Conservation (phyloP, 2,113 vertebrate species). For the Cavia aperea region DNA sequence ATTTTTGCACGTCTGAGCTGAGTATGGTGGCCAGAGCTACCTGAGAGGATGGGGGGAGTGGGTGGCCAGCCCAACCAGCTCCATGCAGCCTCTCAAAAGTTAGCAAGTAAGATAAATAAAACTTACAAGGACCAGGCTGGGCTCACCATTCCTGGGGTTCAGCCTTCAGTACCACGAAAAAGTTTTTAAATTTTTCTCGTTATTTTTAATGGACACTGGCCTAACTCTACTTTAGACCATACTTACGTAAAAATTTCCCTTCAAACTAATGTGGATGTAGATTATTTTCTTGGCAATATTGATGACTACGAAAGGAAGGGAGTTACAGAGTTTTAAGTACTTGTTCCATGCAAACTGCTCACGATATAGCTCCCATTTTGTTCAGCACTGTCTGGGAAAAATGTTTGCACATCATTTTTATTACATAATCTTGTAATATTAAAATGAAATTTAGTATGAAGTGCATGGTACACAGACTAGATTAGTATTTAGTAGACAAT, state of each 20-base stretch:
- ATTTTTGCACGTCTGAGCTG: not conserved
- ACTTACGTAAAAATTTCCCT: not conserved
- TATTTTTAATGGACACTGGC: not conserved
- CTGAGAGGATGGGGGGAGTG: too few species aligned
- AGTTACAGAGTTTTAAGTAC: not conserved
- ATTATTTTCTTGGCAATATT: conserved; percentile 1
- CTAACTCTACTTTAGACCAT: not conserved
- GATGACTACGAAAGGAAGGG: not conserved
- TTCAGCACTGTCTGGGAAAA: not conserved
- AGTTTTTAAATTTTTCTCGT: not conserved
- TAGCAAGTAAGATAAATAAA: not conserved
- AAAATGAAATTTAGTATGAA: conserved; percentile 34
- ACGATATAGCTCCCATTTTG: not conserved
- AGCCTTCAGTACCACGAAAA: not conserved
- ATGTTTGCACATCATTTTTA: conserved; percentile 27
- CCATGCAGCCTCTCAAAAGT: not conserved
- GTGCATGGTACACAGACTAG: not conserved
- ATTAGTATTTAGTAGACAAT: conserved; percentile 27
- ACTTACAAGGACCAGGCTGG: not conserved
- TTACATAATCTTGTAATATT: not conserved
- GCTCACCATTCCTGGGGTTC: not conserved
- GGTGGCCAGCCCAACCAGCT: not conserved
- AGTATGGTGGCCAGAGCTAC: not conserved
- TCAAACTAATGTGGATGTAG: not conserved
- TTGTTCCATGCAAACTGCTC: not conserved